phyloP scores from a whole-genome alignment of 2,797 vertebrate genomes.

The Spinibarbus caldwelli region DNA sequence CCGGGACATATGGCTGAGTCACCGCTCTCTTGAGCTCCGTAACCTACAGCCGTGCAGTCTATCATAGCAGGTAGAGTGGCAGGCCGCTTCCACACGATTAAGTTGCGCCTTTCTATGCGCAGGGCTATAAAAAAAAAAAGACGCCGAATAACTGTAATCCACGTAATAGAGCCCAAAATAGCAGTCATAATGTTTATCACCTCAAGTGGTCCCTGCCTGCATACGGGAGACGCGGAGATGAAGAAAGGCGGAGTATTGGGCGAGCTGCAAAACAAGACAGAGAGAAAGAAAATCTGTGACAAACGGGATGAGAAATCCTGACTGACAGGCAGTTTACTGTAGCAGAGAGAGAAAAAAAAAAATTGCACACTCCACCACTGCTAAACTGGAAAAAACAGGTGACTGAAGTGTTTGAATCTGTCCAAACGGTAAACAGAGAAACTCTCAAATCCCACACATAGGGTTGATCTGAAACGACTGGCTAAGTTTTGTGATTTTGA shows the following conservation, averaged over 20 bases:
- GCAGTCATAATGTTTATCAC: slow-evolving; percentile 57
- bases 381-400: slow-evolving; percentile 42
- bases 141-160: no score
- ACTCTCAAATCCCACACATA: slow-evolving; percentile 46
- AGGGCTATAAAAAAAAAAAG: slow-evolving; percentile 38
- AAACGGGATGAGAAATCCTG: slow-evolving; percentile 60
- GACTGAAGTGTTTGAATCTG: slow-evolving; percentile 41
- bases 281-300: slow-evolving; percentile 54
- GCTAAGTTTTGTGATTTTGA: slow-evolving; percentile 43
- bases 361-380: slow-evolving; percentile 40
- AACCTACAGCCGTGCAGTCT: slow-evolving; percentile 50
- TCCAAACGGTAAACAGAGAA: slow-evolving; percentile 39
- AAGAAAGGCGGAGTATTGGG: slow-evolving; percentile 51
- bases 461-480: slow-evolving; percentile 48
- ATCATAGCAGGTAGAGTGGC: slow-evolving; percentile 57
- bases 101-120: slow-evolving; percentile 20
- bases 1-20: slow-evolving; percentile 45
- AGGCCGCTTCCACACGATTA: slow-evolving; percentile 59
- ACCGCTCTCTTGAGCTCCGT: slow-evolving; percentile 42
- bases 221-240: slow-evolving; percentile 32
- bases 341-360: slow-evolving; percentile 4
- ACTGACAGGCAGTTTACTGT: slow-evolving; percentile 58
- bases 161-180: slow-evolving; percentile 57
- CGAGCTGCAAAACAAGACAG: no score
- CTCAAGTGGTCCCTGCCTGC: slow-evolving; percentile 47